These are phyloP conservation scores for Cheilinus undulatus DNA, from an alignment of 2,113 vertebrate species.

Conservation along the genomic window DNA sequence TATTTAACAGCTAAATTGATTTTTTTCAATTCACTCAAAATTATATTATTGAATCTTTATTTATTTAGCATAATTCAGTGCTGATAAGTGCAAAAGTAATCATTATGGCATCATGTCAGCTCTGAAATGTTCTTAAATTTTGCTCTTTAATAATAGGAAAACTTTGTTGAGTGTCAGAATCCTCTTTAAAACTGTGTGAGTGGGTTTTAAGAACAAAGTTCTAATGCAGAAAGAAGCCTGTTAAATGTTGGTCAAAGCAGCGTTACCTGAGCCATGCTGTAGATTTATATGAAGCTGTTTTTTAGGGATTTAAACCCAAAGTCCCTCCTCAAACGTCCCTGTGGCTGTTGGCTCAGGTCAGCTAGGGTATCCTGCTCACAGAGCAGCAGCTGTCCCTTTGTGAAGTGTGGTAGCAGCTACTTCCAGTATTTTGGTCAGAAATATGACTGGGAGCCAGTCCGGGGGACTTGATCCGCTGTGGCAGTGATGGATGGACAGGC, in stretches of 20 bases:
- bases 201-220: no score
- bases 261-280: conserved; percentile 21
- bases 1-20: no score
- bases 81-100: no score
- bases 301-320: not conserved
- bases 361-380: conserved; percentile 16
- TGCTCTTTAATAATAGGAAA: no score
- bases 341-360: not conserved
- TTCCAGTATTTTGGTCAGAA: conserved; percentile 59
- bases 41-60: no score
- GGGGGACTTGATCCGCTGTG: conserved; percentile 24
- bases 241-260: not conserved
- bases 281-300: not conserved
- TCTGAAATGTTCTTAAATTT: no score
- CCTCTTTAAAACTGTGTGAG: no score
- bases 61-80: no score
- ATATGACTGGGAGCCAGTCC: conserved; percentile 56
- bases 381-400: conserved; percentile 59
- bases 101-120: no score
- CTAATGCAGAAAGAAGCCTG: no score
- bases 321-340: not conserved
- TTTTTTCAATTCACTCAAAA: no score
- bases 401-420: conserved; percentile 29
- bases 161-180: no score
- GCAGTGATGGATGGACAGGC: conserved; percentile 59